These are phyloP conservation scores for Sorex fumeus DNA, from an alignment of 2,113 vertebrate species.

Conservation along the genomic window DNA sequence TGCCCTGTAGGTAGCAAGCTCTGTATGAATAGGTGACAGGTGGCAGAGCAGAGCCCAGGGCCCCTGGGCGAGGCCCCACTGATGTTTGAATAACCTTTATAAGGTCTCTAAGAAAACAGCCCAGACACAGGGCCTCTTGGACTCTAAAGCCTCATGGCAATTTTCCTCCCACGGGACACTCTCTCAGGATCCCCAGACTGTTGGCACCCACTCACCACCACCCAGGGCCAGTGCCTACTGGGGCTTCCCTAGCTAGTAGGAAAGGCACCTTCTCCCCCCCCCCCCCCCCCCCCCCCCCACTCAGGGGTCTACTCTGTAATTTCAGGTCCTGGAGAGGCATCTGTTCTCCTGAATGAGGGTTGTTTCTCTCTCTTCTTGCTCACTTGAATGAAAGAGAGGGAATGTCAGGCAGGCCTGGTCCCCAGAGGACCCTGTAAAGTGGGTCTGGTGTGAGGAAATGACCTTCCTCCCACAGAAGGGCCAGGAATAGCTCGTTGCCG, in stretches of 20 bases:
- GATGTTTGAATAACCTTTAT: accelerated
- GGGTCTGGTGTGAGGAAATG: not conserved
- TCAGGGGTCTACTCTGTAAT: not conserved
- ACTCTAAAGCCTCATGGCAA: not conserved
- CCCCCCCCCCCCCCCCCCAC: no score
- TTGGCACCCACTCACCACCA: no score
- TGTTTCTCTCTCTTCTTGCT: no score
- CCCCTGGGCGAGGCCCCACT: no score
- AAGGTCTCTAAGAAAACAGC: not conserved
- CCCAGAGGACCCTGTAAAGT: constrained; percentile 67
- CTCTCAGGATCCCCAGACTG: not conserved
- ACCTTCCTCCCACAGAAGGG: constrained; percentile 48
- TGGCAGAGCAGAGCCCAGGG: not conserved
- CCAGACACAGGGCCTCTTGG: not conserved
- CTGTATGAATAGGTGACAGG: not conserved
- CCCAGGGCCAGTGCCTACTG: accelerated
- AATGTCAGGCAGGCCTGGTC: constrained; percentile 42
- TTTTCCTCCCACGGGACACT: not conserved
- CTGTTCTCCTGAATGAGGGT: not conserved
- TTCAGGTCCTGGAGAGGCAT: constrained; percentile 54
- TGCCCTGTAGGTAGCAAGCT: not conserved
- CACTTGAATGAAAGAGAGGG: constrained; percentile 63
- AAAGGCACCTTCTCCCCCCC: no score
- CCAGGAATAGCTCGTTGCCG: not conserved
- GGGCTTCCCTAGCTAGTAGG: not conserved